These are phyloP conservation scores for Sarcophaga subvicina DNA, from an alignment of 2,888 invertebrate species.

Conservation along the genomic window DNA sequence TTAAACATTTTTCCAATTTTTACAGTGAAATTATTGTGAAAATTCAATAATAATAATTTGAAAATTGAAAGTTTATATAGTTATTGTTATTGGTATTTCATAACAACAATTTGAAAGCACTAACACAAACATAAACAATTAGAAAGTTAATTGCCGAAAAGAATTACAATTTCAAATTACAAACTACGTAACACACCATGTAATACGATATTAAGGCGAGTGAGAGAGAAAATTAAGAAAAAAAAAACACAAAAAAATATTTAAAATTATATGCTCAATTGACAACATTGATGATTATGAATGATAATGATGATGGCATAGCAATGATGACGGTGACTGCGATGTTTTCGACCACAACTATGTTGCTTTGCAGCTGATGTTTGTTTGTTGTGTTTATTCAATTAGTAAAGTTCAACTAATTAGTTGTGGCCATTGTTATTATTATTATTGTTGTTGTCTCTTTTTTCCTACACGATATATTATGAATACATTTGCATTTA, in stretches of 20 bases:
- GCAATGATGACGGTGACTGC: background rate
- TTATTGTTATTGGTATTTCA: background rate
- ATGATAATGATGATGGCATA: no score
- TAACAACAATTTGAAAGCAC: background rate
- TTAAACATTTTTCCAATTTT: no score
- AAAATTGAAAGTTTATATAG: no score
- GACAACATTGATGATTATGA: background rate
- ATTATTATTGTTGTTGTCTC: slow-evolving; percentile 1
- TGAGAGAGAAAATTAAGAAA: background rate
- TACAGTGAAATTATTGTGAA: no score
- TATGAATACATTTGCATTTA: no score
- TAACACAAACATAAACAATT: background rate
- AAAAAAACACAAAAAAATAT: no score
- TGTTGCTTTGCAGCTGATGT: background rate
- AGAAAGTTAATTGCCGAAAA: slow-evolving; percentile 1
- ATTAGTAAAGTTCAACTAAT: slow-evolving; percentile 68
- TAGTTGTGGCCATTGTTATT: slow-evolving; percentile 32
- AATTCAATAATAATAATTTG: no score
- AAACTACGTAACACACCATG: slow-evolving; percentile 1
- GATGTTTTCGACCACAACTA: background rate
- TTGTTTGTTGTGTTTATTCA: slow-evolving; percentile 49
- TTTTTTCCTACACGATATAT: no score
- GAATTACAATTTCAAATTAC: slow-evolving; percentile 14
- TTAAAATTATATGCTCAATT: background rate
- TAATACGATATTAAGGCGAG: background rate